Evolutionary conservation across 2,888 invertebrate species (phyloP).

Genomic region (Limnephilus rhombicus): DNA sequence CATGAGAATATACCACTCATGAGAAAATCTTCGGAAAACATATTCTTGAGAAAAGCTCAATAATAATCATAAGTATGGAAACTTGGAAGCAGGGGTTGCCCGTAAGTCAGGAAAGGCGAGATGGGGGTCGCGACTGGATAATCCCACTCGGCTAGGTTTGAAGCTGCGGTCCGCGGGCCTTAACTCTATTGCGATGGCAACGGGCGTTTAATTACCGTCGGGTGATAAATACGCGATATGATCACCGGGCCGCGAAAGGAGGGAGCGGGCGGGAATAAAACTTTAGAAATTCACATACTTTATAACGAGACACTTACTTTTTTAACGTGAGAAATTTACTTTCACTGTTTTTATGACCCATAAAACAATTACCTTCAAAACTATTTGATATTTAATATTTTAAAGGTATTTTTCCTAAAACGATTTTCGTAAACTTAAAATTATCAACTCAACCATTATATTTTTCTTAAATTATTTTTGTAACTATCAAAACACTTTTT

Average conservation of each 20-base stretch:
- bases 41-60: too few relatives aligned
- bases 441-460: background rate
- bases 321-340: background rate
- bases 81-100: background rate
- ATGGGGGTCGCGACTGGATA: background rate
- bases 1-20: too few relatives aligned
- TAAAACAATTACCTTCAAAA: background rate
- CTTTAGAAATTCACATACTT: background rate
- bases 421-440: background rate
- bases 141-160: background rate
- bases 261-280: background rate
- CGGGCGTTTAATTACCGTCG: slow-evolving; percentile 32
- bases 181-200: slow-evolving; percentile 22
- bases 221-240: slow-evolving; percentile 43
- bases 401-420: background rate
- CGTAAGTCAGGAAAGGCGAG: background rate
- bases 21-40: too few relatives aligned
- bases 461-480: too few relatives aligned
- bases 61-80: background rate
- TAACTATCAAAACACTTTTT: too few relatives aligned
- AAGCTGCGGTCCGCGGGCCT: background rate
- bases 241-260: background rate
- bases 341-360: background rate
- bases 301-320: background rate
- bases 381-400: background rate